Evolutionary conservation across 2,888 invertebrate species (phyloP), one percentile per base, ranked within the genome.

Genomic region (Hypsopygia costalis): DNA sequence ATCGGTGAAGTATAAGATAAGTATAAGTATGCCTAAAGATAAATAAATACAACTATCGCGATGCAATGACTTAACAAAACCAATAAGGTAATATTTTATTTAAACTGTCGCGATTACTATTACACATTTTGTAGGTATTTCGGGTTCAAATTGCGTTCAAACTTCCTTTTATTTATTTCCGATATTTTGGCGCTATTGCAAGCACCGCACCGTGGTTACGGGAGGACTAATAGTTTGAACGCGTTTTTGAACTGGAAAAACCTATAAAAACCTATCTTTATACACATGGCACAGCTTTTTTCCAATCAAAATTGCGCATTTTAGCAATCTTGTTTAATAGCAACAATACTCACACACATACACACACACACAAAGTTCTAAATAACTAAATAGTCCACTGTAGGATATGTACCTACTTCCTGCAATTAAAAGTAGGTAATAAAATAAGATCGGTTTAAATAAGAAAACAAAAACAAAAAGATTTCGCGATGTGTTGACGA

Each of bases 401-500:
- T 21, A 21, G 21, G 21, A 21, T 21, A 21, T 21, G 21, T 21
- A 21, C 21, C 21, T 21, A 21, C 21, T 21, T 21, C 21, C 21
- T 21, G 21, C 21, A 21, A 21, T 21, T 21, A 21, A 21, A 21
- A 22, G 34, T 34, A 34, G 34, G 34, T 34, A 34, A 34, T 34
- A 34, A 34, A 34, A 34, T 21, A 34, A 34, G 34, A 34, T 34
- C 34, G 34, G 34, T 34, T 22, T 34, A 34, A 34, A 34, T 34
- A 34, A 22, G 34, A 34, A 34, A 34, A 34, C 34, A 34, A 34
- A 34, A 34, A 21, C 34, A 34, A 34, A 34, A 34, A 34, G 34
- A 34, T 34, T 34, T 34, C 34, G 34, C 34, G 34, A 34, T 34
- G 34, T 34, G 34, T 34, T 34, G 34, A 34, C 34, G 34, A 34